A percentile compares a stretch with the other conserved stretches of the same genome.
Evolutionary conservation across 2,113 vertebrate species (phyloP).

Genomic region (Ammodytes marinus): DNA sequence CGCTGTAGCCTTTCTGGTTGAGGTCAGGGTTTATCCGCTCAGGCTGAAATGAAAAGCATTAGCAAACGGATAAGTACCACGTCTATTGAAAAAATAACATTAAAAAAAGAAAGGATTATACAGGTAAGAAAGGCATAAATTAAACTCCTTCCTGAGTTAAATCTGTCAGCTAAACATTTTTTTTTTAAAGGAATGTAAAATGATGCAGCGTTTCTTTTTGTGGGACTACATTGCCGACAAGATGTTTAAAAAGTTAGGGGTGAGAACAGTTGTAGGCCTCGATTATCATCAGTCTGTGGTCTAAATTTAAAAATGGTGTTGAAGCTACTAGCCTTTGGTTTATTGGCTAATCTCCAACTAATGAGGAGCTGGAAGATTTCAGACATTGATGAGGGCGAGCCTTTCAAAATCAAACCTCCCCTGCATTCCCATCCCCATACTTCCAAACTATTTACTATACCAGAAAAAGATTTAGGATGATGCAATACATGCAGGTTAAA

Average conservation of each 20-base stretch:
- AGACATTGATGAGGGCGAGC: neutral
- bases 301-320: neutral
- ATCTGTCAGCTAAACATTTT: neutral
- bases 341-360: neutral
- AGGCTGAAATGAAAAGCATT: slow-evolving; percentile 84
- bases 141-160: neutral
- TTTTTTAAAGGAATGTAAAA: neutral
- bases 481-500: too few relatives aligned
- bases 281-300: neutral
- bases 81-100: neutral
- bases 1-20: slow-evolving; percentile 98
- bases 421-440: too few relatives aligned
- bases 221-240: neutral
- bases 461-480: too few relatives aligned
- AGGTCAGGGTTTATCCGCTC: slow-evolving; percentile 99
- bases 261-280: neutral
- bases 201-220: neutral
- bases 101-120: neutral
- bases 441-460: too few relatives aligned
- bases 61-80: neutral
- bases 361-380: neutral
- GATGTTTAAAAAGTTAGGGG: neutral
- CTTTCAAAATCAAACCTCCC: neutral
- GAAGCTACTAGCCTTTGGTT: neutral
- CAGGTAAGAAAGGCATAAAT: neutral